Base-by-base conservation (phyloP, 2,888 invertebrate genomes). In the Stenurella melanura region DNA sequence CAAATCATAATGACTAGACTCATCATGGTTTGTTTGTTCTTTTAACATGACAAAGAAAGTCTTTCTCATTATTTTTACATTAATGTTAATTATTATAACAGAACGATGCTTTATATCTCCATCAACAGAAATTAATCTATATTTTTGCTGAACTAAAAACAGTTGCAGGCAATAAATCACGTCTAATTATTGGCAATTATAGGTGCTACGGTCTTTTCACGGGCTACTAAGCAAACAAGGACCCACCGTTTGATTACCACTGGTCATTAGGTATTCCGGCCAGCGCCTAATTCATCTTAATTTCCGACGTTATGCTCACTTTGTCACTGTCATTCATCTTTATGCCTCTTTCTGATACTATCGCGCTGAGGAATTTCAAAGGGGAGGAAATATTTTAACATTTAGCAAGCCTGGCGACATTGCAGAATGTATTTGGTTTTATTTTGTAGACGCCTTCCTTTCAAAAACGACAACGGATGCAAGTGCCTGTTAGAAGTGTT, bases 261-360 rank as follows among this genome's bases (percentile, higher is more conserved):
- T 57, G 60, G 60, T 21, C 70, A 60, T 70, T 70, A 70, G 50
- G 42, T 38, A 58, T 58, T 60, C 38, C 70, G 70, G 17, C 70
- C 38, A 70, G 34, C 66, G 63, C 63, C 80, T 86, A 86, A 87
- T 87, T 87, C 86, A 86, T 88, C 87, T 87, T 86, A 87, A 86
- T 87, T 87, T 86, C 86, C 85, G 85, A 85, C 86, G 85, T 86
- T 85, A 85, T 83, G 84, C 82, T 83, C 87, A 83, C 86, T 87
- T 85, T 85, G 86, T 87, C 87, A 87, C 83, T 86, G 88, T 86
- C 88, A 85, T 77, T 83, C 81, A 78, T 78, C 75, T 80, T 76
- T 79, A 78, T 78, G 70, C 80, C 73, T 79, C 73, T 30, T 78
- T 79, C 71, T 73, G 82, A 83, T 80, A 76, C 75, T 82, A 83